Conservation (phyloP, 2,888 invertebrate species). For the Selenia dentaria region DNA sequence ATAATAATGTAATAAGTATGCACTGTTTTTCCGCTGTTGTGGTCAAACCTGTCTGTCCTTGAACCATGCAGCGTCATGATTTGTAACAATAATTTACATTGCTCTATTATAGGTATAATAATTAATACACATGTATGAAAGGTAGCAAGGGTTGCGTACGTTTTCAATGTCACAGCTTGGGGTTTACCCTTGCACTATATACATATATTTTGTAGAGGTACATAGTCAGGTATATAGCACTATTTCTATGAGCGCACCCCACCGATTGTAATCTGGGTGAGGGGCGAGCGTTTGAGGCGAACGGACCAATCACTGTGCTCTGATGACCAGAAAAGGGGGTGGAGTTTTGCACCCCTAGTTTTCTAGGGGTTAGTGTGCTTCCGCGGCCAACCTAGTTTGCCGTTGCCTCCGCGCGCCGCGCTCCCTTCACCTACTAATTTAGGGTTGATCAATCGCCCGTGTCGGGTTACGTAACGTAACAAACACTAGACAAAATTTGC, state of each 20-base stretch:
- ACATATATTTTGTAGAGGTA: constrained; percentile 63
- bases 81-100: too few relatives aligned
- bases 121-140: too few relatives aligned
- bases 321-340: constrained; percentile 83
- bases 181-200: constrained; percentile 65
- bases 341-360: constrained; percentile 85
- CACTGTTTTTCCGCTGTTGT: too few relatives aligned
- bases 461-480: constrained; percentile 74
- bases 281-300: constrained; percentile 75
- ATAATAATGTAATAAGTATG: too few relatives aligned
- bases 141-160: constrained; percentile 29
- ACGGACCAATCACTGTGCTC: constrained; percentile 82
- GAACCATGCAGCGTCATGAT: too few relatives aligned
- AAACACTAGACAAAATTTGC: constrained; percentile 57
- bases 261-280: constrained; percentile 83
- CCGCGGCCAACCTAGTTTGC: constrained; percentile 84
- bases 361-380: constrained; percentile 85
- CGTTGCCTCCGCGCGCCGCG: constrained; percentile 67
- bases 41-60: too few relatives aligned
- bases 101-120: too few relatives aligned
- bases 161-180: constrained; percentile 77
- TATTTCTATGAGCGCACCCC: constrained; percentile 84
- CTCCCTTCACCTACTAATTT: constrained; percentile 76
- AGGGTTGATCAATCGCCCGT: constrained; percentile 81
- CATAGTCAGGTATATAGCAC: constrained; percentile 74